Evolutionary conservation across 2,888 invertebrate species (phyloP).

Genomic region (Dione juno): DNA sequence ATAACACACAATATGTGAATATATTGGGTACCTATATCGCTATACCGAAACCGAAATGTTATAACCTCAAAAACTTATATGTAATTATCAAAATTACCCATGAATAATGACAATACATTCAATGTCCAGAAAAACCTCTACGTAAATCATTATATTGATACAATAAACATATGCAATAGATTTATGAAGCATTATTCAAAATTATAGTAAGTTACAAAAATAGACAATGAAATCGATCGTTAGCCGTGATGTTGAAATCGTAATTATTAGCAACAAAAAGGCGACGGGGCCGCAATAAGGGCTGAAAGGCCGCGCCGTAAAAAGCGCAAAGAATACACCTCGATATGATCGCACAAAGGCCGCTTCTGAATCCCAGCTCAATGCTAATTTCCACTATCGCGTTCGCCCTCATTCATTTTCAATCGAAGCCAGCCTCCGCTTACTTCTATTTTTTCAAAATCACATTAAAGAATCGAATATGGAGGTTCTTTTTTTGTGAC

Average conservation of each 20-base stretch:
- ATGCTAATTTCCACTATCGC: conserved; percentile 85
- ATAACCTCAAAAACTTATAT: too few species aligned
- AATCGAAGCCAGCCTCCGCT: conserved; percentile 79
- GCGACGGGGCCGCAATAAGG: conserved; percentile 77
- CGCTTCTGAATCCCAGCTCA: conserved; percentile 82
- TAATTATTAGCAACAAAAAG: conserved; percentile 80
- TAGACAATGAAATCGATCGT: conserved; percentile 55
- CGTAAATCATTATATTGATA: too few species aligned
- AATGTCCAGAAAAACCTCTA: too few species aligned
- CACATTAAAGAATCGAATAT: conserved; percentile 84
- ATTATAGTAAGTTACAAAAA: background rate
- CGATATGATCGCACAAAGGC: conserved; percentile 84
- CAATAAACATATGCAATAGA: background rate
- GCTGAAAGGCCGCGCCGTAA: conserved; percentile 75
- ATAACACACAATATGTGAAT: too few species aligned
- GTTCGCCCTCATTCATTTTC: conserved; percentile 83
- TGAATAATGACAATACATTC: too few species aligned
- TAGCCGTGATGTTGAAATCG: conserved; percentile 55
- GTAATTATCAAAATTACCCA: background rate
- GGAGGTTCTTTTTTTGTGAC: conserved; percentile 76
- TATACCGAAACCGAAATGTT: too few species aligned
- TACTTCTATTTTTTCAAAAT: conserved; percentile 81
- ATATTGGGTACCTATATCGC: too few species aligned
- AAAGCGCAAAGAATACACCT: conserved; percentile 84
- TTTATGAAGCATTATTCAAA: background rate